Base-by-base conservation (phyloP, 1,140 invertebrate genomes). In the Lysiphlebus fabarum region DNA sequence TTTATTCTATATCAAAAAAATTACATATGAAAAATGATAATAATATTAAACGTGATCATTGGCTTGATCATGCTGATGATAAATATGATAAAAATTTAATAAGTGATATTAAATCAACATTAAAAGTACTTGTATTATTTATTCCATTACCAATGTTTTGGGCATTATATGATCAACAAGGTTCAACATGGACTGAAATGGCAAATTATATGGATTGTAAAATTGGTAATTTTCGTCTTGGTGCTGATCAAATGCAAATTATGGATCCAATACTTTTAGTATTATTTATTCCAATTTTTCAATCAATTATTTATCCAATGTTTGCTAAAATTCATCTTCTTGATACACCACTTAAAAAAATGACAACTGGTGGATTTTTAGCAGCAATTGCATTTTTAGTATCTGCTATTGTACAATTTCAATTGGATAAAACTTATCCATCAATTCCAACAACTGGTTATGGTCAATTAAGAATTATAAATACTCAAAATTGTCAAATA, bases 171-270 rank as follows among this genome's bases (percentile, higher is more conserved):
- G 90, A 93, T 72, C 91, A 93, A 73, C 87, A 92, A 82, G 95
- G 93, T 10, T 97, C 95, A 1, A 84, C 90, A 48, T 99, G 96
- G 96, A 96, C 93, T 1, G 86, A 97, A 59, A 95, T 98, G 83
- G 95, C 95, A 7, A 87, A 87, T 0, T 83, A 88, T 62, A 95
- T 98, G 92, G 81, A 94, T 70, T 93, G 95, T 9, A 73, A 85
- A n/a, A 72, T 96, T 4, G 83, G 85, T 1, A 83, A 82, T 58
- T 83, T 83, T 14, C 80, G 81, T 0, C 79, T 96, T 8, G 86
- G 93, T 62, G 91, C 95, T 0, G 94, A 97, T 76, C 94, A 96
- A 75, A 89, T 96, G 83, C 91, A 93, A 79, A 89, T 92, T 0
- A 69, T 95, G 1, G 95, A 95, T 73, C 91, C 95, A 0, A 70